phyloP scores from a whole-genome alignment of 2,113 vertebrate species.

The Aldabrachelys gigantea region DNA sequence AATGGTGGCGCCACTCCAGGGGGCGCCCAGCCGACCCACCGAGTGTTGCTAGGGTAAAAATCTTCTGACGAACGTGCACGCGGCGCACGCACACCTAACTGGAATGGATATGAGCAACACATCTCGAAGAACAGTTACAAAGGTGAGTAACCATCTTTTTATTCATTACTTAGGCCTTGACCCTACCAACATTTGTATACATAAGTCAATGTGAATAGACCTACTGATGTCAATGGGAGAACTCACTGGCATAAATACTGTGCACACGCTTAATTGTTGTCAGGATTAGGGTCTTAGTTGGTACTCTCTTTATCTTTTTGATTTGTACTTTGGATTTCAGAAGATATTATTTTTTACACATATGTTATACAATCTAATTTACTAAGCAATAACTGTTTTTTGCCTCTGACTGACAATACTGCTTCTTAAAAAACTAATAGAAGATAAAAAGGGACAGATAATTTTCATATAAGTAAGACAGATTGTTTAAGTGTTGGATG shows the following conservation, averaged over 20 bases:
- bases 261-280: not conserved
- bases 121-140: too few species aligned
- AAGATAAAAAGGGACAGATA: conserved; percentile 56
- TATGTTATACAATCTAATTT: not conserved
- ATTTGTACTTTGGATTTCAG: not conserved
- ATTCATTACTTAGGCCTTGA: not conserved
- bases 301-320: not conserved
- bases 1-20: too few species aligned
- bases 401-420: conserved; percentile 24
- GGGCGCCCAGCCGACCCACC: too few species aligned
- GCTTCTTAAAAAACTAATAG: conserved; percentile 44
- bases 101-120: too few species aligned
- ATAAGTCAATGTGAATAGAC: not conserved
- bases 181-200: not conserved
- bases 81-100: too few species aligned
- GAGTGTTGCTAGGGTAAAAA: too few species aligned
- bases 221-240: not conserved
- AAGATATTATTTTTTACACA: not conserved
- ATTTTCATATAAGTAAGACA: conserved; percentile 59
- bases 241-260: conserved; percentile 1
- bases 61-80: too few species aligned
- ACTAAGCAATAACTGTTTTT: conserved; percentile 12
- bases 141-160: not conserved
- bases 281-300: not conserved
- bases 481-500: conserved; percentile 62